These are phyloP conservation scores for Ferdinandea cuprea DNA, from an alignment of 2,888 invertebrate genomes.

Conservation along the genomic window DNA sequence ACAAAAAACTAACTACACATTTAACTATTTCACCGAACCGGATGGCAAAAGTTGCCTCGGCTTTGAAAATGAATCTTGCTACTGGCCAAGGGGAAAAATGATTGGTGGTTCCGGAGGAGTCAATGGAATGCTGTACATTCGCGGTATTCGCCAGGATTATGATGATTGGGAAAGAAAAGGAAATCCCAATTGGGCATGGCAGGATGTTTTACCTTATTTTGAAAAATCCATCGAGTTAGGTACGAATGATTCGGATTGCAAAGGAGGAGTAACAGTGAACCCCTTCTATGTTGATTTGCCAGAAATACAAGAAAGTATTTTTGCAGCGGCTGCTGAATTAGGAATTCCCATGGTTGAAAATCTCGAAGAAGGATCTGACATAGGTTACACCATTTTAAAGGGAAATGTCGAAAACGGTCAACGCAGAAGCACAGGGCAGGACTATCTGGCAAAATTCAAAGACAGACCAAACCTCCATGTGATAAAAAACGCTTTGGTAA, in stretches of 20 bases:
- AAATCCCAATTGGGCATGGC: constrained; percentile 88
- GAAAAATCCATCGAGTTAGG: constrained; percentile 86
- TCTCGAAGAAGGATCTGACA: constrained; percentile 81
- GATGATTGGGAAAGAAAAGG: constrained; percentile 86
- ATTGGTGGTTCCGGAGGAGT: constrained; percentile 88
- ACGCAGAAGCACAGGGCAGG: constrained; percentile 89
- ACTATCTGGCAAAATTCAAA: constrained; percentile 85
- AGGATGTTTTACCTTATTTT: constrained; percentile 91
- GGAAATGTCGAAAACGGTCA: constrained; percentile 86
- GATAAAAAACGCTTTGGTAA: constrained; percentile 85
- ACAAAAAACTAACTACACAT: constrained; percentile 77
- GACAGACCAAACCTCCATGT: constrained; percentile 85
- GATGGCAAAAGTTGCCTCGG: constrained; percentile 77
- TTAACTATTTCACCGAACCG: constrained; percentile 79
- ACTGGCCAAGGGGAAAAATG: constrained; percentile 86
- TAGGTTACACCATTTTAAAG: constrained; percentile 84
- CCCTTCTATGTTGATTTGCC: constrained; percentile 77
- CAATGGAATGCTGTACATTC: constrained; percentile 87
- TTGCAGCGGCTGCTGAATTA: constrained; percentile 83
- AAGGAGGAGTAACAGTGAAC: constrained; percentile 83
- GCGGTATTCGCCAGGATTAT: constrained; percentile 87
- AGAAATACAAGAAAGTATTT: constrained; percentile 78
- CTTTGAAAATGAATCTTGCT: constrained; percentile 80
- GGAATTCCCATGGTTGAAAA: constrained; percentile 81
- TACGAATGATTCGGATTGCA: constrained; percentile 76